Percentiles rank a stretch among this genome's conserved stretches.
phyloP scores from a whole-genome alignment of 2,888 invertebrate species.

The Harmothoe impar region DNA sequence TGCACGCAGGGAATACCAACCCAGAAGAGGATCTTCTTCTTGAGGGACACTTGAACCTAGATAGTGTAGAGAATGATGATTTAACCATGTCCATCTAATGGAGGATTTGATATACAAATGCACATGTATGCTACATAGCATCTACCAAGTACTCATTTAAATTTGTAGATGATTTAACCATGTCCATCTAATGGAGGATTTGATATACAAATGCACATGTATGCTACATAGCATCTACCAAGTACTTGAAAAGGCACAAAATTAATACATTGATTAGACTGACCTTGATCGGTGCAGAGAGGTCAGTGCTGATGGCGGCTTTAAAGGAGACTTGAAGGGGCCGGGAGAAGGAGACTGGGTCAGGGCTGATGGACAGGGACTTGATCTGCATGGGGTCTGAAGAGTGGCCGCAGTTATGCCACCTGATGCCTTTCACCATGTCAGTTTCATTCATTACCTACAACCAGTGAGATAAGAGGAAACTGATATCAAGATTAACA shows the following conservation, averaged over 20 bases:
- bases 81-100: too few relatives aligned
- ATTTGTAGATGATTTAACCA: too few relatives aligned
- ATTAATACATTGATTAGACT: background rate
- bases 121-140: too few relatives aligned
- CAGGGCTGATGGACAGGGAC: constrained; percentile 67
- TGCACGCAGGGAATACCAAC: constrained; percentile 69
- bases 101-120: too few relatives aligned
- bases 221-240: too few relatives aligned
- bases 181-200: too few relatives aligned
- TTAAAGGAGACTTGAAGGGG: constrained; percentile 64
- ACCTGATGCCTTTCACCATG: background rate
- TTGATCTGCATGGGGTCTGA: constrained; percentile 66
- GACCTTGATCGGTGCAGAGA: constrained; percentile 68
- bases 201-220: too few relatives aligned
- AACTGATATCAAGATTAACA: too few relatives aligned
- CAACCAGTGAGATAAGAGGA: background rate
- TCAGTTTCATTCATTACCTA: background rate
- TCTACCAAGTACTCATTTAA: too few relatives aligned
- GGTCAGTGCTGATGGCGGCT: constrained; percentile 61
- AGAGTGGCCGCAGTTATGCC: constrained; percentile 63
- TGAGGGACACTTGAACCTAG: constrained; percentile 67
- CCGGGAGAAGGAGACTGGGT: constrained; percentile 70
- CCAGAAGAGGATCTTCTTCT: constrained; percentile 71
- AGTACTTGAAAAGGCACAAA: too few relatives aligned
- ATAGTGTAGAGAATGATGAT: background rate